Conservation (phyloP, 1,140 invertebrate genomes). For the Agrilus planipennis region DNA sequence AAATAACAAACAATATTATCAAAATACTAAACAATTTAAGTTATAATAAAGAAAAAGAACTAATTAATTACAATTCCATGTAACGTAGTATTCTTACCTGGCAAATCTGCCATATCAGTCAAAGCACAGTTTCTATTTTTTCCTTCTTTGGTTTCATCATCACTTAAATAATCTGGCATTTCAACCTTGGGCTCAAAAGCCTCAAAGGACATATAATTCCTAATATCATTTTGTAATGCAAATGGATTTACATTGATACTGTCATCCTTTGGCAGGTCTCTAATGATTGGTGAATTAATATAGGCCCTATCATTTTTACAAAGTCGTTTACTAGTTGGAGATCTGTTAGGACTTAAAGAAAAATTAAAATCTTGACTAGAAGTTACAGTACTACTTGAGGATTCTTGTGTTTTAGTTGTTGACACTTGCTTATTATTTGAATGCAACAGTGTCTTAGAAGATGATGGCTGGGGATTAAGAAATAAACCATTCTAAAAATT, state of each 20-base stretch:
- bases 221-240: conserved; percentile 16
- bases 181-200: conserved; percentile 39
- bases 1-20: conserved; percentile 10
- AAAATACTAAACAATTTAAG: too few species aligned
- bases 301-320: conserved; percentile 22
- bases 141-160: conserved; percentile 35
- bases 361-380: conserved; percentile 27
- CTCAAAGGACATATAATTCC: conserved; percentile 11
- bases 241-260: conserved; percentile 22
- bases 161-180: conserved; percentile 46
- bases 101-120: conserved; percentile 14
- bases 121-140: conserved; percentile 13
- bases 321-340: conserved; percentile 20
- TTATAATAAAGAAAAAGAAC: conserved; percentile 3
- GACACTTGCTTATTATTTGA: conserved; percentile 15
- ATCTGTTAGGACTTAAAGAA: conserved; percentile 4
- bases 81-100: conserved; percentile 10
- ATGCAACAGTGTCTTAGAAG: conserved; percentile 11
- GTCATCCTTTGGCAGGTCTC: conserved; percentile 13
- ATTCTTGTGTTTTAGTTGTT: conserved; percentile 15
- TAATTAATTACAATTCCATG: not conserved
- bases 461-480: conserved; percentile 20
- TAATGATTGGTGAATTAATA: conserved; percentile 14
- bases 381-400: conserved; percentile 25
- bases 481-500: conserved; percentile 15